Conservation (phyloP, 2,888 invertebrate species). For the Melikaiella ostensackeni region DNA sequence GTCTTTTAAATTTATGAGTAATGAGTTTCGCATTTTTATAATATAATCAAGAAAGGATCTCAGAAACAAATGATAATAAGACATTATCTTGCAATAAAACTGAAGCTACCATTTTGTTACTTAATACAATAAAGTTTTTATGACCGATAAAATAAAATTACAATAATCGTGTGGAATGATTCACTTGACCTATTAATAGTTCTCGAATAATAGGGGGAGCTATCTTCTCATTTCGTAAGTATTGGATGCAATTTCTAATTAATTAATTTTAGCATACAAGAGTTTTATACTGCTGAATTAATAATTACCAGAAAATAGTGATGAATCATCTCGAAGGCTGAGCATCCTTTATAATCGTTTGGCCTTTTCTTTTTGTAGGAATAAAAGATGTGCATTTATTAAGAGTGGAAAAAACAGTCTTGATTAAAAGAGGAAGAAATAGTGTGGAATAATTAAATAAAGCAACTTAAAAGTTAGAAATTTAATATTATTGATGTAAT, state of each 20-base stretch:
- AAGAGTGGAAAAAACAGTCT: not conserved
- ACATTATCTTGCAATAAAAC: not conserved
- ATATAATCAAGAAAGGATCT: no score
- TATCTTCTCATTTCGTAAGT: slow-evolving; percentile 12
- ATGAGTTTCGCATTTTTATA: no score
- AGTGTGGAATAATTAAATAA: not conserved
- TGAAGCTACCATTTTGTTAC: not conserved
- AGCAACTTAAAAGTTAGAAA: not conserved
- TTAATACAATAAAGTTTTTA: not conserved
- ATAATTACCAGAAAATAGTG: slow-evolving; percentile 36
- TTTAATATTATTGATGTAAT: not conserved
- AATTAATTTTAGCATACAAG: slow-evolving; percentile 26
- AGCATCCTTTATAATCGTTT: slow-evolving; percentile 8
- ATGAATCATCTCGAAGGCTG: slow-evolving; percentile 34
- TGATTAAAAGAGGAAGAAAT: not conserved
- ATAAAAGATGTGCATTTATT: slow-evolving; percentile 5
- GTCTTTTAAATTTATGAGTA: no score
- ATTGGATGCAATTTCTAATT: slow-evolving; percentile 24
- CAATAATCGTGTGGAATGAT: slow-evolving; percentile 22
- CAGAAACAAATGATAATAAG: no score
- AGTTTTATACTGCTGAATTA: slow-evolving; percentile 22
- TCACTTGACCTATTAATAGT: slow-evolving; percentile 10
- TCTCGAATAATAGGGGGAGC: slow-evolving; percentile 6
- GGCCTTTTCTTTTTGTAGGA: slow-evolving; percentile 1
- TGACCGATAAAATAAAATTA: slow-evolving; percentile 15